A percentile compares a stretch with the other conserved stretches of the same genome.
phyloP scores from a whole-genome alignment of 1,140 invertebrate species.

The Drosophila kikkawai region DNA sequence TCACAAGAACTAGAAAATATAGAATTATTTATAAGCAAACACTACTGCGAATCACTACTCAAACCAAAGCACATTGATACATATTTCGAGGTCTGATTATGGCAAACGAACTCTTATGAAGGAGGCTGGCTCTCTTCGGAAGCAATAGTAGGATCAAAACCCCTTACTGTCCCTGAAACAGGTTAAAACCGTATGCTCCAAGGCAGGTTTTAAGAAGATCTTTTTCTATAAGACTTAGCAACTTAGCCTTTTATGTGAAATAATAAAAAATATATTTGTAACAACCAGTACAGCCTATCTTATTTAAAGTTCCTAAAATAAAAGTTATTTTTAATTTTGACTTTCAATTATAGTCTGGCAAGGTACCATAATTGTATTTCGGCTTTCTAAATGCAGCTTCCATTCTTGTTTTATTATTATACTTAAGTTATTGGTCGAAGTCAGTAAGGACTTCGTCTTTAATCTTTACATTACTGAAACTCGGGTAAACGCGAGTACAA shows the following conservation, averaged over 20 bases:
- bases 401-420: no score
- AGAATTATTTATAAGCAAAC: constrained; percentile 2
- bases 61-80: neutral
- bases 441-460: neutral
- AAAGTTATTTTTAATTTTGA: neutral
- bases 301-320: neutral
- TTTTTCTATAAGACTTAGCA: neutral
- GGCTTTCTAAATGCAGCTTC: no score
- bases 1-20: constrained; percentile 16
- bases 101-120: neutral
- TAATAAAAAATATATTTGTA: constrained; percentile 1
- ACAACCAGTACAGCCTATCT: neutral
- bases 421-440: no score
- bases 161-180: neutral
- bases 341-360: neutral
- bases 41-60: neutral
- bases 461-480: neutral
- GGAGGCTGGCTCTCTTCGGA: neutral
- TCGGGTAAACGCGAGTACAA: no score
- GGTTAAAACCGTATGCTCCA: neutral
- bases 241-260: neutral
- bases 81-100: neutral
- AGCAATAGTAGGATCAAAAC: neutral
- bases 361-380: neutral
- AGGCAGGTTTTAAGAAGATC: neutral